A percentile compares a stretch with the other conserved stretches of the same genome.
phyloP scores from a whole-genome alignment of 1,140 invertebrate genomes.

The Drosophila ogumai region DNA sequence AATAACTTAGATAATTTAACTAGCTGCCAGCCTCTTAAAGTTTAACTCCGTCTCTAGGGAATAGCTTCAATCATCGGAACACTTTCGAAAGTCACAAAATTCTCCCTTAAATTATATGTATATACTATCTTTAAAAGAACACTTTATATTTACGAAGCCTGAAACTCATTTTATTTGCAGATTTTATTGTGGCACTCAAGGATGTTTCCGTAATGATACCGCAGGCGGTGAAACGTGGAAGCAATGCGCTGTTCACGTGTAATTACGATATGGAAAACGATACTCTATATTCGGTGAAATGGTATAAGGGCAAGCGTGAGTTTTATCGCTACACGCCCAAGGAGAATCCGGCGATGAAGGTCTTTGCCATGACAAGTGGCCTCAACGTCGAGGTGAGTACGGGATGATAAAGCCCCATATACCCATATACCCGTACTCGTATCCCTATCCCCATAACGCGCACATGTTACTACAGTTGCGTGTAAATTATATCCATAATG shows the following conservation, averaged over 20 bases:
- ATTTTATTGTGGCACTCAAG: conserved; percentile 86
- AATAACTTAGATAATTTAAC: background rate
- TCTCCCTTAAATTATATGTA: background rate
- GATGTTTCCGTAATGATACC: conserved; percentile 89
- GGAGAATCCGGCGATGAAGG: conserved; percentile 88
- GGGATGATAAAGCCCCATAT: conserved; percentile 3
- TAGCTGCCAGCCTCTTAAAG: background rate
- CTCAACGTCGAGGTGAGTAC: conserved; percentile 90
- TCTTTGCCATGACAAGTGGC: conserved; percentile 87
- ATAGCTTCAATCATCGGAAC: background rate
- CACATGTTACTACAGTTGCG: conserved; percentile 75
- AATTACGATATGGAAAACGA: conserved; percentile 92
- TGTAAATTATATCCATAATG: conserved; percentile 82
- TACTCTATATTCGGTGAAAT: conserved; percentile 93
- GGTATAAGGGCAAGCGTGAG: conserved; percentile 90
- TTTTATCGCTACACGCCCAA: conserved; percentile 90
- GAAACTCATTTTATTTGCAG: conserved; percentile 64
- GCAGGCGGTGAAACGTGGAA: conserved; percentile 89
- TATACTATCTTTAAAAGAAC: conserved; percentile 1
- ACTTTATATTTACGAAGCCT: conserved; percentile 19
- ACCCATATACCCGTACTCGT: background rate
- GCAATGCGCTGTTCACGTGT: conserved; percentile 90
- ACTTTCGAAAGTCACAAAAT: background rate
- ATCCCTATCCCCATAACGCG: conserved; percentile 56
- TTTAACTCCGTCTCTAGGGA: too few relatives aligned